A percentile compares a stretch with the other conserved stretches of the same genome.
phyloP scores from a whole-genome alignment of 2,888 invertebrate genomes.

The Malthinus seriepunctatus region DNA sequence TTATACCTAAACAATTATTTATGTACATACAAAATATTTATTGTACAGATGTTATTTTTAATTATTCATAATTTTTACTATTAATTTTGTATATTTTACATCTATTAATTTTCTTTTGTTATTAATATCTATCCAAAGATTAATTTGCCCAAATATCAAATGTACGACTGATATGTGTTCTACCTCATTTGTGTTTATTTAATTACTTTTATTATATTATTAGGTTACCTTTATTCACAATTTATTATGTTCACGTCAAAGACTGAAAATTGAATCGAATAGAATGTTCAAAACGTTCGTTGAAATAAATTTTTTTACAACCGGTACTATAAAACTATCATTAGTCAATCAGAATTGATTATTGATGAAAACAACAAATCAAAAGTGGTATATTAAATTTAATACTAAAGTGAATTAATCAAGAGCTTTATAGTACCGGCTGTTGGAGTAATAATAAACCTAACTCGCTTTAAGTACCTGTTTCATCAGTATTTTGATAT shows the following conservation, averaged over 20 bases:
- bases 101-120: conserved; percentile 10
- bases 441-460: too few species aligned
- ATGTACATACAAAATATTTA: conserved; percentile 29
- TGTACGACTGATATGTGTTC: conserved; percentile 54
- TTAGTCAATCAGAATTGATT: too few species aligned
- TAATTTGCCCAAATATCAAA: conserved; percentile 35
- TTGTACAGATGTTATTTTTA: conserved; percentile 38
- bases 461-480: too few species aligned
- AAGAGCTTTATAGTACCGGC: too few species aligned
- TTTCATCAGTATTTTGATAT: too few species aligned
- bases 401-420: too few species aligned
- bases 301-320: too few species aligned
- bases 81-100: conserved; percentile 13
- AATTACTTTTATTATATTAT: conserved; percentile 37
- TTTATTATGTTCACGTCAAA: conserved; percentile 13
- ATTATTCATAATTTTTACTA: conserved; percentile 23
- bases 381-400: too few species aligned
- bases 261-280: conserved; percentile 15
- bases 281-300: too few species aligned
- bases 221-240: conserved; percentile 44
- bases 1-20: conserved; percentile 33
- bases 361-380: too few species aligned
- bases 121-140: conserved; percentile 25
- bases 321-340: too few species aligned
- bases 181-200: conserved; percentile 53